Evolutionary conservation across 2,113 vertebrate genomes (phyloP), one percentile per base, ranked within the genome.

Genomic region (Plestiodon gilberti): DNA sequence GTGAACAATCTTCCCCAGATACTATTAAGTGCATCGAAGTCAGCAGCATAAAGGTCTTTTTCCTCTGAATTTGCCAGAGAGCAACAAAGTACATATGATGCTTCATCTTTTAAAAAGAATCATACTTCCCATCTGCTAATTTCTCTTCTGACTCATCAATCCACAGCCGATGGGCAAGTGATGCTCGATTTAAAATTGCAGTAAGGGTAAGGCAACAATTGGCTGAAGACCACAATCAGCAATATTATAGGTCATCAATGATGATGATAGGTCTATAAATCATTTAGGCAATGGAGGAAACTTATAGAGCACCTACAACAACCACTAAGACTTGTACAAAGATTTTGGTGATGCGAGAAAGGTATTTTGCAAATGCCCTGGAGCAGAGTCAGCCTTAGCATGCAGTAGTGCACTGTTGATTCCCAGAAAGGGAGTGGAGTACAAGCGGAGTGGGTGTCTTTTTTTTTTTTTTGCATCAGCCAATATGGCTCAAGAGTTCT

Each of bases 91-190:
- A 55, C 6, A 6, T 48, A 48, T 48, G 43, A 28, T 17, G 43
- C 57, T 73, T 62, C 25, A 33, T 23, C 20, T 80, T 74, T 65
- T 40, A 81, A n/a, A 35, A 17, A 74, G 67, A 25, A 82, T n/a
- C 11, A 82, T 10, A 22, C 75, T 65, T 67, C 10, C 15, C 2
- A 35, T 22, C 33, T 17, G 22, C 52, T 43, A 10, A 87, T 30
- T 76, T 38, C 52, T 69, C 30, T 11, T 85, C 17, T 6, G 1
- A n/a, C 81, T 87, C 18, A 0, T 20, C 43, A 48, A 69, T 40
- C 8, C 7, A 22, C 89, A 81, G 88, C 87, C 81, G 35, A 15
- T 78, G 3, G 35, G 85, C 87, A 81, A 91, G 81, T n/a, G 55
- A 4, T 10, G 23, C 81, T 73, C 71, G 35, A 57, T 38, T 61